Evolutionary conservation across 1,140 invertebrate species (phyloP), one percentile per base, ranked within the genome.

Genomic region (Holcopasites calliopsidis): DNA sequence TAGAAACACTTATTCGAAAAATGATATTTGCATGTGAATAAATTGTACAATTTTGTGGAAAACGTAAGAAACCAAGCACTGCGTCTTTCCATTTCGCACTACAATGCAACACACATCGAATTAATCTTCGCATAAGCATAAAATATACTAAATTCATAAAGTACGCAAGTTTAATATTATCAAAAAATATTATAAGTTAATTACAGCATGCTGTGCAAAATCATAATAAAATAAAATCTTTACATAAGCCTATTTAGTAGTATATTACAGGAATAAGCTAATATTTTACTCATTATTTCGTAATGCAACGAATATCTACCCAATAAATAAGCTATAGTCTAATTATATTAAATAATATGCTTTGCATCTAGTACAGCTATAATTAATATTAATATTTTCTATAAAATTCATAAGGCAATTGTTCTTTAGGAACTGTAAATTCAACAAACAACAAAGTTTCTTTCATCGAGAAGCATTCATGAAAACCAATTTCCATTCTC

Each of bases 191-290:
- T 44, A 50, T 40, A 33, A 66, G 75, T 82, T 82, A 85, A 76
- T 78, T 75, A 82, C 69, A 64, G 44, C 76, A 82, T 85, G 83
- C 81, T 55, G 13, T 23, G 16, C 42, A 49, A 57, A n/a, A 72
- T 55, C 13, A 49, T 28, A 68, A 69, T 33, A n/a, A 65, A 50
- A 50, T 44, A 35, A 31, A 28, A n/a, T 47, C 16, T 49, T 47
- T 35, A 33, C 31, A 49, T 16, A 64, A 60, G 10, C 18, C n/a
- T 3, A 57, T 13, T 57, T 6, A n/a, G n/a, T n/a, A 33, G 16
- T 21, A 52, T 18, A 35, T 26, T 21, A 40, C 13, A 47, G n/a
- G n/a, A 8, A n/a, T 6, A 31, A 18, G 6, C 1, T 62, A 18
- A 62, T 62, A 18, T 31, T 8, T n/a, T n/a, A n/a, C n/a, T n/a